phyloP scores from a whole-genome alignment of 2,113 vertebrate genomes.

The Periophthalmus modestus region DNA sequence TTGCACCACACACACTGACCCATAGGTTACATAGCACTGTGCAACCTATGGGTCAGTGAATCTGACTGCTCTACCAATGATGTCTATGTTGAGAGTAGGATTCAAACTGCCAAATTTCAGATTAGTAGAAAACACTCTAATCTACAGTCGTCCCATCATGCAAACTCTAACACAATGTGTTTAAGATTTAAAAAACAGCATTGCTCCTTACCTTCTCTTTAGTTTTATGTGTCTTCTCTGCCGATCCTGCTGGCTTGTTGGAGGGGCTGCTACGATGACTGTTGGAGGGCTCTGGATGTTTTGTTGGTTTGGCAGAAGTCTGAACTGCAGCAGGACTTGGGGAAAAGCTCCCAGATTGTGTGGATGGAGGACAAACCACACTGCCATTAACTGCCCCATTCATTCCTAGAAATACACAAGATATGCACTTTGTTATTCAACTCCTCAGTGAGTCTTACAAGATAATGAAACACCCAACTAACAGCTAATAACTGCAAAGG shows the following conservation, averaged over 20 bases:
- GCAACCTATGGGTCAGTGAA: no score
- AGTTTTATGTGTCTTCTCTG: slow-evolving; percentile 83
- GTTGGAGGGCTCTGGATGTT: slow-evolving; percentile 76
- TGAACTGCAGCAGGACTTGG: slow-evolving; percentile 77
- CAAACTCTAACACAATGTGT: neutral
- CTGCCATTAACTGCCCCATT: slow-evolving; percentile 93
- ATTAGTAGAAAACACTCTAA: no score
- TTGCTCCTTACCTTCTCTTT: slow-evolving; percentile 90
- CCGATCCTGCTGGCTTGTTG: slow-evolving; percentile 80
- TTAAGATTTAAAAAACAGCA: neutral
- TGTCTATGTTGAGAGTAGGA: no score
- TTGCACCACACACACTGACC: no score
- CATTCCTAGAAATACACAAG: slow-evolving; percentile 78
- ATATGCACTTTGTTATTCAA: slow-evolving; percentile 35
- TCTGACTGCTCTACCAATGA: no score
- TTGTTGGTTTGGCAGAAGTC: slow-evolving; percentile 77
- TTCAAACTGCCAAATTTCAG: no score
- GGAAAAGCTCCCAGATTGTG: slow-evolving; percentile 77
- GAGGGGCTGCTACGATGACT: slow-evolving; percentile 79
- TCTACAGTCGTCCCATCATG: neutral
- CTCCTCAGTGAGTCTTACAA: slow-evolving; percentile 39
- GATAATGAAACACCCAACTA: slow-evolving; percentile 60
- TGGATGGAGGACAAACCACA: slow-evolving; percentile 78
- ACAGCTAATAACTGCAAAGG: slow-evolving; percentile 35
- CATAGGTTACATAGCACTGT: no score